Percentiles rank a stretch among this genome's conserved stretches.
phyloP scores from a whole-genome alignment of 2,113 vertebrate species.

The crab-eating macaque (Macaca fascicularis) region DNA sequence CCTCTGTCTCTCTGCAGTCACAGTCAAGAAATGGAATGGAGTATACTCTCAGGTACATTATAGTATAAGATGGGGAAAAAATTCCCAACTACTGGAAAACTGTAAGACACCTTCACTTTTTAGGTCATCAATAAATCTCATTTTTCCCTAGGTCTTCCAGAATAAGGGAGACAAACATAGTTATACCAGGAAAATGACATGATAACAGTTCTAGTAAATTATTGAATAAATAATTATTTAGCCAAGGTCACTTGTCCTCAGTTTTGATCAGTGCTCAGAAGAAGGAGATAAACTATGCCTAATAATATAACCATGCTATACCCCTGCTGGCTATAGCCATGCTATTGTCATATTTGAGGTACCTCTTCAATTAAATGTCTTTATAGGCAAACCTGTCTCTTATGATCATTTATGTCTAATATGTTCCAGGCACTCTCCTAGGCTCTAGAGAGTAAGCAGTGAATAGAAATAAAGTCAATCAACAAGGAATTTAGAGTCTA shows the following conservation, averaged over 20 bases:
- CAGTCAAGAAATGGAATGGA: background rate
- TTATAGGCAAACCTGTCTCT: background rate
- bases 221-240: background rate
- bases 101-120: background rate
- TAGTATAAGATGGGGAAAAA: background rate
- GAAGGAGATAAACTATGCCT: background rate
- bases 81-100: background rate
- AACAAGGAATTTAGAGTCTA: background rate
- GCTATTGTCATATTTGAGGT: background rate
- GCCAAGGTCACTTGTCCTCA: background rate
- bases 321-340: background rate
- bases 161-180: background rate
- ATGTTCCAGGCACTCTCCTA: background rate
- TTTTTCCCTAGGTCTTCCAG: background rate
- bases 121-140: background rate
- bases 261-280: background rate
- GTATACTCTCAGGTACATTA: background rate
- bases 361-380: background rate
- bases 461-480: background rate
- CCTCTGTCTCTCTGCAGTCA: background rate
- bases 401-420: background rate
- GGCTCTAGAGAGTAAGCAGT: background rate
- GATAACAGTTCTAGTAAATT: background rate
- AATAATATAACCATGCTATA: background rate
- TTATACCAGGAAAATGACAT: background rate